Base-by-base conservation (phyloP, 2,113 vertebrate species). In the Indicator maculatus region DNA sequence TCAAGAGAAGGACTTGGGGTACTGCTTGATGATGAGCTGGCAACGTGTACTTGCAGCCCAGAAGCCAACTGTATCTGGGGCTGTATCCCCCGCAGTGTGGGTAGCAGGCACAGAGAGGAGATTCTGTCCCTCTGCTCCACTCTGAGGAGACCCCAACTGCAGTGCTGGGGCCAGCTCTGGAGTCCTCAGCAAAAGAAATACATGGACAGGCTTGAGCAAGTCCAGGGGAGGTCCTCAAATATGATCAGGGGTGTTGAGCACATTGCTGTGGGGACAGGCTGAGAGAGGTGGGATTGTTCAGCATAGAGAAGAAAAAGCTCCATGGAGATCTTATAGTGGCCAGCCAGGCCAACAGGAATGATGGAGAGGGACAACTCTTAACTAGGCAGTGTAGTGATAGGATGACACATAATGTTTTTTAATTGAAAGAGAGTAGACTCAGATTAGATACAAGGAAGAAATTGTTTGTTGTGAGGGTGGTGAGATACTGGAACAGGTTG, bases 111-210 rank as follows among this genome's bases (percentile, higher is more conserved):
- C 9, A 11, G 10, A 17, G 14, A 44, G 11, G 23, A 4, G 5
- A 8, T 24, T 87, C 16, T 83, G 2, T 8, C 12, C 8, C 26
- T 65, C 58, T 74, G 12, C 10, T 28, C 6, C 3, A 2, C n/a
- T 64, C 77, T 56, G 1, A 2, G 53, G 31, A 72, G 53, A 77
- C 2, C 3, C 3, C 31, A 36, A 26, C 45, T 80, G 36, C 6
- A 39, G 23, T 61, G 9, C 16, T 30, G 19, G 16, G 2, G 58
- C n/a, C 64, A 53, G 15, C 45, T 72, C 38, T 21, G 72, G 52
- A 1, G 4, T 3, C 2, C 12, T 4, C 31, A 31, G 4, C 4
- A 9, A 11, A 73, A 27, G 50, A 24, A 2, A 53, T 16, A 38
- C 4, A 9, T 4, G 19, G 52, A 45, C 5, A 18, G 72, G 41